phyloP scores from a whole-genome alignment of 2,888 invertebrate genomes.

The Lithophane semibrunnea region DNA sequence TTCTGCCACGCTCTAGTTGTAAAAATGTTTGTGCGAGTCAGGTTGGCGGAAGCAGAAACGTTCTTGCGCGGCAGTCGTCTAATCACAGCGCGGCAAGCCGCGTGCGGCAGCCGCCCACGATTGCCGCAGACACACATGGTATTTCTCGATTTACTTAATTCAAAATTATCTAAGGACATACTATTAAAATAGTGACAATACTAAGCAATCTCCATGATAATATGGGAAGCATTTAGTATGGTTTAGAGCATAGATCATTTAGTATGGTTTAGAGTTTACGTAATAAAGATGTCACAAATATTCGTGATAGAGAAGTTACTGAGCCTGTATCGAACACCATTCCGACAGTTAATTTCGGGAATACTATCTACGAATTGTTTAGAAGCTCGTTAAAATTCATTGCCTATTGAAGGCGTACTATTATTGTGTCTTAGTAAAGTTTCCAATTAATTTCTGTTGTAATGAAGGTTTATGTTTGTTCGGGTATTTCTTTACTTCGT shows the following conservation, averaged over 20 bases:
- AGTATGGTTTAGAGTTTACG: too few relatives aligned
- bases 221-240: background rate
- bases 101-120: too few relatives aligned
- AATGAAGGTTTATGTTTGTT: slow-evolving; percentile 18
- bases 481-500: slow-evolving; percentile 12
- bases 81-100: too few relatives aligned
- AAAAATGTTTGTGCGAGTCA: too few relatives aligned
- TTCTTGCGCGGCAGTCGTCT: too few relatives aligned
- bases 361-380: slow-evolving; percentile 47
- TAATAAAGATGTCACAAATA: slow-evolving; percentile 35
- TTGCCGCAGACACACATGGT: too few relatives aligned
- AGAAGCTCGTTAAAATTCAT: slow-evolving; percentile 59
- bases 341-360: slow-evolving; percentile 48
- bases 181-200: background rate
- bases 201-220: background rate
- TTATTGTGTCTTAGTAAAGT: slow-evolving; percentile 51
- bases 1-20: too few relatives aligned
- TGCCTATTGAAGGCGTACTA: slow-evolving; percentile 42
- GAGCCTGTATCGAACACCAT: slow-evolving; percentile 21
- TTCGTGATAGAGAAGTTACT: slow-evolving; percentile 24
- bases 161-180: too few relatives aligned
- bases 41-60: too few relatives aligned
- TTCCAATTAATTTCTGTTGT: slow-evolving; percentile 42
- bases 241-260: too few relatives aligned
- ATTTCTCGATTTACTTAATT: too few relatives aligned